Conservation (phyloP, 2,888 invertebrate genomes). For the Dasypolia templi region DNA sequence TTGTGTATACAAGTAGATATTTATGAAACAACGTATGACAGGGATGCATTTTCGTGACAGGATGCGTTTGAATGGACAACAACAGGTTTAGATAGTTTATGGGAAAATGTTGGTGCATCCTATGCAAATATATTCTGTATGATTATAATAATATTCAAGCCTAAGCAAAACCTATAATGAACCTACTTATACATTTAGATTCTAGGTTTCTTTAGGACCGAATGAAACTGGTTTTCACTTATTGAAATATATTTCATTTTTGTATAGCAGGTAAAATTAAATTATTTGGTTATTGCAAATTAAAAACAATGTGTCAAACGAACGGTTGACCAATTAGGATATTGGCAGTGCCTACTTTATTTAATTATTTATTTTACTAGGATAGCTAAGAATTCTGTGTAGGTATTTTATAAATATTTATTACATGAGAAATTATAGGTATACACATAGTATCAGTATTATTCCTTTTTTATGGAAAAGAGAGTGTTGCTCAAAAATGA, state of each 20-base stretch:
- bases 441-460: constrained; percentile 46
- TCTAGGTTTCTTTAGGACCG: background rate
- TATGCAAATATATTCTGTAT: background rate
- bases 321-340: background rate
- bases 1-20: constrained; percentile 39
- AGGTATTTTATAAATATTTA: constrained; percentile 29
- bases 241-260: background rate
- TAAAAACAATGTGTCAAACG: background rate
- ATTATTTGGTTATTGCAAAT: background rate
- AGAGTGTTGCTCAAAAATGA: background rate
- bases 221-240: background rate
- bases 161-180: too few relatives aligned
- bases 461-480: constrained; percentile 1
- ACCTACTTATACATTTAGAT: background rate
- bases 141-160: background rate
- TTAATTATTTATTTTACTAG: background rate
- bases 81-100: constrained; percentile 11
- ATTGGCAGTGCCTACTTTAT: too few relatives aligned
- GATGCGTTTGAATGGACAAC: constrained; percentile 10
- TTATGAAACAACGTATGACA: constrained; percentile 33
- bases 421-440: constrained; percentile 7
- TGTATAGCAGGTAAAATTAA: too few relatives aligned
- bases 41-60: constrained; percentile 16
- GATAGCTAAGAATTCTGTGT: background rate
- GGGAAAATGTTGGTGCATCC: constrained; percentile 2